Evolutionary conservation across 1,140 invertebrate genomes (phyloP).

Genomic region (Ceratina calcarata): DNA sequence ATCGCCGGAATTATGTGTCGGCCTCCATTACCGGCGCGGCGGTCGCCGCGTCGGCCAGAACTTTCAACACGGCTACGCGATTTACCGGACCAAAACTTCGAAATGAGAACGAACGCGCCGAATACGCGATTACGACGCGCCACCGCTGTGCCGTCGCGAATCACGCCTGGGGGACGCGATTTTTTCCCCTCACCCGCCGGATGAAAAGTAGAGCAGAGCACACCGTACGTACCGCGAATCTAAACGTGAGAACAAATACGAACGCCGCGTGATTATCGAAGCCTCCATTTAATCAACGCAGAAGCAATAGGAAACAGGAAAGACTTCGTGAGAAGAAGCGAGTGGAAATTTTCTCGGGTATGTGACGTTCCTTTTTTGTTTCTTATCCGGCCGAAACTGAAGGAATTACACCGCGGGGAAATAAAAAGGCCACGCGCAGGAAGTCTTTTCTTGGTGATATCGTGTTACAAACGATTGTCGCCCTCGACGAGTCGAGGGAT

Average conservation of each 20-base stretch:
- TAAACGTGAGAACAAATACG: background rate
- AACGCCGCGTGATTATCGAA: background rate
- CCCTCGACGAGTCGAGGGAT: background rate
- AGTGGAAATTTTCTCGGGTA: background rate
- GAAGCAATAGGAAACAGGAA: background rate
- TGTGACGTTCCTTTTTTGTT: background rate
- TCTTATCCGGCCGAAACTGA: background rate
- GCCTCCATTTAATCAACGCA: slow-evolving; percentile 10
- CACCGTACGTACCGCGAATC: background rate
- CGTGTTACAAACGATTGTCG: background rate
- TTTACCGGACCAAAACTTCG: slow-evolving; percentile 24
- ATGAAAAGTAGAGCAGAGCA: too few relatives aligned
- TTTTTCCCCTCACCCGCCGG: background rate
- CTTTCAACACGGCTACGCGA: slow-evolving; percentile 37
- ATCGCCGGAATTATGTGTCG: slow-evolving; percentile 39
- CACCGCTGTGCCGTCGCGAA: background rate
- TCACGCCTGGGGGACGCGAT: background rate
- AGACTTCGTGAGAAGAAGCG: background rate
- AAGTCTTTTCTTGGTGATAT: background rate
- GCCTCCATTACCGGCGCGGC: slow-evolving; percentile 27
- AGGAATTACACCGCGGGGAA: slow-evolving; percentile 27
- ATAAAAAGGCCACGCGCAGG: background rate
- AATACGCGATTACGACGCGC: slow-evolving; percentile 3
- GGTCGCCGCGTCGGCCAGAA: background rate
- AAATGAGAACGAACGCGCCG: slow-evolving; percentile 36